Base-by-base conservation (phyloP, 2,888 invertebrate species). In the Campoletis raptor region DNA sequence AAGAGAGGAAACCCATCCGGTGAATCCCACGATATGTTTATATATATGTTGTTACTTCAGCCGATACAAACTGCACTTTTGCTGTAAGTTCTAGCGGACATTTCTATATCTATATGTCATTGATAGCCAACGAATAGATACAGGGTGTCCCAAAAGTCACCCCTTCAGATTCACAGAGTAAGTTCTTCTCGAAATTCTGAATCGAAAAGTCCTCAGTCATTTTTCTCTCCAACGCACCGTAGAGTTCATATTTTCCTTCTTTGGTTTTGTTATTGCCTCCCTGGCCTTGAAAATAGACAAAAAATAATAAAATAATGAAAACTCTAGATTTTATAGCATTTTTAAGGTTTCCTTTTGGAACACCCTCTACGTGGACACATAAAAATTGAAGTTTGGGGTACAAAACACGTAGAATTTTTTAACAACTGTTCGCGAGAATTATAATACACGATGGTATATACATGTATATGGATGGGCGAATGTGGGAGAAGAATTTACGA, bases 401-500 rank as follows among this genome's bases (percentile, higher is more conserved):
- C n/a, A n/a, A n/a, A n/a, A n/a, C n/a, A n/a, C 74, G 24, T 30
- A 67, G 66, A 54, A 81, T 81, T 81, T 81, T 81, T 67, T 67
- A 81, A 81, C 66, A 40, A 42, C 40, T 15, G 54, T 80, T 21
- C 52, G 40, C 37, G 48, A 70, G 70, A 81, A 67, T 74, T 74
- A 73, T 74, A 72, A 81, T 66, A 73, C 73, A 18, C 52, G 12
- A 45, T 45, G 42, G 36, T 30, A 18, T 83, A 64, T 66, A 76
- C 61, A 30, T 48, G 67, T 30, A 24, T 36, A 64, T 45, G 76
- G 52, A 66, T 73, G 77, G 74, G 36, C 73, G 83, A 84, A 81
- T 52, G 52, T 52, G 42, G 42, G 64, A 30, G 30, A 70, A 76
- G 80, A 85, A 85, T 85, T 85, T 85, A 85, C 78, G 83, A 85